phyloP scores from a whole-genome alignment of 2,888 invertebrate genomes.

The Eristalinus aeneus region DNA sequence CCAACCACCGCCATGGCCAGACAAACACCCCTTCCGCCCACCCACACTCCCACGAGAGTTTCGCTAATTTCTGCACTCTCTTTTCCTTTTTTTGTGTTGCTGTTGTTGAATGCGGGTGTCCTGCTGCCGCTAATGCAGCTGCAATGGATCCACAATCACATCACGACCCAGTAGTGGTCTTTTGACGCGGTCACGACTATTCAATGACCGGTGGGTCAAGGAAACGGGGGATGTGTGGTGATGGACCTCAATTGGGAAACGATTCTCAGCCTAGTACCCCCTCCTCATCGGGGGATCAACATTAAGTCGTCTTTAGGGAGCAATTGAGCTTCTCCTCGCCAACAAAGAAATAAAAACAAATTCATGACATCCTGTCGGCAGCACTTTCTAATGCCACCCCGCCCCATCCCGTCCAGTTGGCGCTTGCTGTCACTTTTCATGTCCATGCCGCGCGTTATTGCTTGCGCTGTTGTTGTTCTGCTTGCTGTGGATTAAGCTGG shows the following conservation, averaged over 20 bases:
- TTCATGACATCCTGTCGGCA: constrained; percentile 15
- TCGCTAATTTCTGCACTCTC: constrained; percentile 31
- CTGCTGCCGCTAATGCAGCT: background rate
- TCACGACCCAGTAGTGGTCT: constrained; percentile 4
- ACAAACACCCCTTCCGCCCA: background rate
- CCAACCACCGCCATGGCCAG: no score
- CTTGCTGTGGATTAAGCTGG: background rate
- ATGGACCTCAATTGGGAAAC: background rate
- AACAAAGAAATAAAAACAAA: background rate
- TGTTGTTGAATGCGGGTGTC: background rate
- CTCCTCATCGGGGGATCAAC: background rate
- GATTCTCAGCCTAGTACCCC: background rate
- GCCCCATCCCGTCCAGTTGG: background rate
- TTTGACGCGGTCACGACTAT: background rate
- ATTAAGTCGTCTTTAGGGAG: background rate
- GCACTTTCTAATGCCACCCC: background rate
- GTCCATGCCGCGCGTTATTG: background rate
- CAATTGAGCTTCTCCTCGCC: background rate
- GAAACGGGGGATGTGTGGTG: background rate
- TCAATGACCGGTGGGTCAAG: background rate
- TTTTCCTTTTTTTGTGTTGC: background rate
- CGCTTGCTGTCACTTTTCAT: background rate
- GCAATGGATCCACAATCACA: background rate
- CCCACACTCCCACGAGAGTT: background rate
- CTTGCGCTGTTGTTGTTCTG: background rate